Base-by-base conservation (phyloP, 2,888 invertebrate genomes). In the Timema cristinae region DNA sequence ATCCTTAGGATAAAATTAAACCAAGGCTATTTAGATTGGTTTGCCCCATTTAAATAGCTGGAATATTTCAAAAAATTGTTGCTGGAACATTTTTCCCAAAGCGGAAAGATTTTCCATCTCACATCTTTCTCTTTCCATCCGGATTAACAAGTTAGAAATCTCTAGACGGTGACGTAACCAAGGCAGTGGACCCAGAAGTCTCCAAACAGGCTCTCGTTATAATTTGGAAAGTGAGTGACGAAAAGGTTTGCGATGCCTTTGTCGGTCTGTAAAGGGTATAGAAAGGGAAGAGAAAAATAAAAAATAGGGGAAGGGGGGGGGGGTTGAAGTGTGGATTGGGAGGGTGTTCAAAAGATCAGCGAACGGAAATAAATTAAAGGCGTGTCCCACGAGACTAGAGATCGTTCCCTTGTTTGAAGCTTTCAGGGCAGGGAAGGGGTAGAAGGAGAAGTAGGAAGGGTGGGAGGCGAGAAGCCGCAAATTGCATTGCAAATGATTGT, bases 401-500 rank as follows among this genome's bases (percentile, higher is more conserved):
- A 32, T 32, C 50, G 49, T 68, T 8, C 52, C 56, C 52, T 54
- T 68, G 32, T 59, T 59, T 47, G 49, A 54, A 54, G 16, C 63
- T 13, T 6, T 15, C 7, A 13, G 16, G 9, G 32, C 32, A 32
- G 32, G 32, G 32, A 32, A 32, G 32, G 63, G 7, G 10, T 63
- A 11, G 63, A 8, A 13, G 6, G 63, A 15, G 7, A 13, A 4
- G 32, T 32, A 32, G 32, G 32, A 15, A 9, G 63, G 13, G 16
- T 11, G 32, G 63, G 63, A 16, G 9, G 32, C 32, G 63, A 63
- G 32, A 16, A 48, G 47, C 10, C 70, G 66, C 50, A 70, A 52
- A 70, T 70, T 70, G 70, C 70, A 66, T 66, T 70, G 70, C 70
- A 63, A 70, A 70, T 70, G 51, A 69, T 66, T 66, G 70, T 49